Evolutionary conservation across 2,113 vertebrate species (phyloP).

Genomic region (Chitala chitala): DNA sequence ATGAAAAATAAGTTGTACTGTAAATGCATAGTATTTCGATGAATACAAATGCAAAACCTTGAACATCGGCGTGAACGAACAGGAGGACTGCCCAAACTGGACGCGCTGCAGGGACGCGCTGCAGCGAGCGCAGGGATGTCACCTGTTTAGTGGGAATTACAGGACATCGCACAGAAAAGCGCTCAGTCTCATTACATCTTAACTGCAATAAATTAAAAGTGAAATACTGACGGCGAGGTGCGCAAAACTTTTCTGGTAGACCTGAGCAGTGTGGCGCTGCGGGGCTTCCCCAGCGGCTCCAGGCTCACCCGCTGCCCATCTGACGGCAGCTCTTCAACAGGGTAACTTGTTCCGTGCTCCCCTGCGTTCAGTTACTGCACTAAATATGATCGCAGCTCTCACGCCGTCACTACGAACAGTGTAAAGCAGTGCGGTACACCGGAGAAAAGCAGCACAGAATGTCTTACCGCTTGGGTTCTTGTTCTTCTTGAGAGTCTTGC

Average conservation of each 20-base stretch:
- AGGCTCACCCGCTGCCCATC: not conserved
- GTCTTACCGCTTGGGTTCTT: constrained; percentile 98
- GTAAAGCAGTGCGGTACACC: constrained; percentile 58
- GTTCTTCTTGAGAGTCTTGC: constrained; percentile 98
- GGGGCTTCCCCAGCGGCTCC: constrained; percentile 3
- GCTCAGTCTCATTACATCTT: not conserved
- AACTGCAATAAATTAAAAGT: constrained; percentile 19
- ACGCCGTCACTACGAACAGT: constrained; percentile 58
- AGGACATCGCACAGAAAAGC: not conserved
- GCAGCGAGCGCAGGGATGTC: constrained; percentile 11
- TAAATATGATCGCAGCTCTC: constrained; percentile 70
- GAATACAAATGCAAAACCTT: too few species aligned
- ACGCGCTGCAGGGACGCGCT: constrained; percentile 17
- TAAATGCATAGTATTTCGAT: too few species aligned
- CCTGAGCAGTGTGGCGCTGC: constrained; percentile 14
- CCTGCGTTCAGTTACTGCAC: constrained; percentile 63
- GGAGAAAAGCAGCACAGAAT: constrained; percentile 41
- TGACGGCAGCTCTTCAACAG: constrained; percentile 15
- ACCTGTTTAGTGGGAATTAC: not conserved
- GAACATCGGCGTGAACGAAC: not conserved
- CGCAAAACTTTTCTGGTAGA: constrained; percentile 2
- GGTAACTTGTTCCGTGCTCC: constrained; percentile 44
- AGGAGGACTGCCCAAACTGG: not conserved
- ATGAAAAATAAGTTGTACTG: too few species aligned
- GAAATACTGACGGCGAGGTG: not conserved